Base-by-base conservation (phyloP, 1,140 invertebrate species). In the Polypedilum vanderplanki region DNA sequence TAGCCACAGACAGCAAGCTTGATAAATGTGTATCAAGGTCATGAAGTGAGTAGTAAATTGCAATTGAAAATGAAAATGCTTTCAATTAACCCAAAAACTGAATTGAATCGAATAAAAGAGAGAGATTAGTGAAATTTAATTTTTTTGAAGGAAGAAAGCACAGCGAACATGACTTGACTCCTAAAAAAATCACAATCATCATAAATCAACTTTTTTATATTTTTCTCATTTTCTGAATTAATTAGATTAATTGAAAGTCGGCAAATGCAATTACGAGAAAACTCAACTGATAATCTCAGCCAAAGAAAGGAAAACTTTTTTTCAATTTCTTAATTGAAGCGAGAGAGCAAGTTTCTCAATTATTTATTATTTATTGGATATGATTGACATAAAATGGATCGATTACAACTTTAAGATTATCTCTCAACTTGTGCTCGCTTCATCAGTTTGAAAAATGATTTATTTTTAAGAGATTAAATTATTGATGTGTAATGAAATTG, bases 21-120 rank as follows among this genome's bases (percentile, higher is more conserved):
- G 20, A 70, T n/a, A 70, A 70, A 70, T 18, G 65, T 70, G 20
- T 70, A 70, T 70, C 65, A 70, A 70, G 65, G 65, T 22, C 65
- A 70, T 70, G 17, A 20, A 20, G 18, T 7, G n/a, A 18, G 65
- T 70, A 70, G 65, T 57, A 57, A 33, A n/a, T 57, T 57, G 46
- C 46, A 57, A 57, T 57, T n/a, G 46, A 57, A 57, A 57, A 57
- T 57, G 46, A 57, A 57, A 22, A 22, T 70, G 17, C 65, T 20
- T 70, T 70, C 65, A 70, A 70, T 70, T 70, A 70, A 70, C 65
- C 65, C 65, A 70, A 20, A 70, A 18, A 12, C n/a, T n/a, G 18
- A 70, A 20, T 67, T 67, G 17, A 70, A 20, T 5, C 65, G 17
- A 70, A 20, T 15, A 57, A 57, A 46, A 10, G 41, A 46, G 46